Base-by-base conservation (phyloP, 2,797 vertebrate genomes). In the Parauchenoglanis ngamensis region DNA sequence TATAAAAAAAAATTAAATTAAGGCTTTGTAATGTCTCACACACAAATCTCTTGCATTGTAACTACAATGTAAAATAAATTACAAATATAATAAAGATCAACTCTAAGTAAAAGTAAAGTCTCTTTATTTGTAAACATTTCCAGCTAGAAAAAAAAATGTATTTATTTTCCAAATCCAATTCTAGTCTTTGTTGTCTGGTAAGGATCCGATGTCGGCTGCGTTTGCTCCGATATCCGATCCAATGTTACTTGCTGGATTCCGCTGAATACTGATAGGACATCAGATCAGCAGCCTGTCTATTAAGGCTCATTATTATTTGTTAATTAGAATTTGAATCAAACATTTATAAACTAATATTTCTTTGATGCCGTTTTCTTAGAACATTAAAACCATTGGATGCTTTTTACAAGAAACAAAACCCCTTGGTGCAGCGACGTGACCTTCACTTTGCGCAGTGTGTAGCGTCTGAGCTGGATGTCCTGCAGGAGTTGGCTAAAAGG, bases 391-490 rank as follows among this genome's bases (percentile, higher is more conserved):
- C 13, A 12, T 6, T 2, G 25, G 46, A 7, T 3, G 12, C 46
- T 28, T 17, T 13, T n/a, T 3, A 52, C 5, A 28, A 52, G n/a
- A 76, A 76, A 1, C 35, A 70, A 40, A 2, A 35, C 15, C 13
- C 7, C 6, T 1, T 1, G n/a, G 72, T 25, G 11, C 72, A 31
- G 40, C 21, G 15, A 35, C 84, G 35, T 84, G 85, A 94, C 95
- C 92, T 92, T 91, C 49, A 96, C 95, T 88, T 94, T 94, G 13
- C 90, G 91, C 46, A 96, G 93, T 0, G 76, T 92, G 90, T 95
- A 95, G 76, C 93, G 92, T 86, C 87, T 92, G 76, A 90, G 89
- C 86, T 84, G 92, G 81, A 96, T 95, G 87, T 96, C 96, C 86
- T 93, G 92, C 88, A 95, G 17, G 57, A 96, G 91, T 0, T 91